Evolutionary conservation across 2,113 vertebrate species (phyloP), one percentile per base, ranked within the genome.

Genomic region (Chlamydotis undulata): DNA sequence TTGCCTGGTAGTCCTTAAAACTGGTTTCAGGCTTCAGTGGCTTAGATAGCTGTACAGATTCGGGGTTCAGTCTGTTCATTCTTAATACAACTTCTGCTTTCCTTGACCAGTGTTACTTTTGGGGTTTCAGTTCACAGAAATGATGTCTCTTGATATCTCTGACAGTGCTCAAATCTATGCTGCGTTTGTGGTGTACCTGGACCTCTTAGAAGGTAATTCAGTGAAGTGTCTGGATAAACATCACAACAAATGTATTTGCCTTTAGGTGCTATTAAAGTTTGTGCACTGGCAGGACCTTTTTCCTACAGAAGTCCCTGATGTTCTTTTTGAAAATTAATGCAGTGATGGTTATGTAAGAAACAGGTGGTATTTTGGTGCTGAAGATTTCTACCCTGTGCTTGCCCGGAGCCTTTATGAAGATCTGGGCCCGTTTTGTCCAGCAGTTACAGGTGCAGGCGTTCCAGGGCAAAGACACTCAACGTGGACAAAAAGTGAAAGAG

Each of bases 171-270:
- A 99, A 81, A 94, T 99, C 9, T 99, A 99, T 25, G 97, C 98
- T 65, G 99, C 99, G 0, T 99, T 99, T 95, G 96, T 99, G 70
- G 99, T 99, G 14, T 99, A 98, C 97, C 98, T 99, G 98, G 99
- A 99, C 90, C 98, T 99, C 29, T 90, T 98, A 52, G 99, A 99
- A 96, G 99, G 99, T 99, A 98, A 98, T 96, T 92, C 21, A 9
- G 3, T 21, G 24, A 28, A 43, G 50, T 8, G 17, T 1, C 13
- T 28, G 35, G 8, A 4, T 26, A 16, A 37, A 18, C n/a, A 6
- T 35, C 53, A 31, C n/a, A 68, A 3, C 6, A 67, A 25, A 67
- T 37, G 9, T 13, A 8, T 63, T 73, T 14, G 10, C 43, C 8
- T 33, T 79, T 8, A 45, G n/a, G n/a, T 33, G 10, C 45, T 85